Evolutionary conservation across 2,797 vertebrate species (phyloP).

Genomic region (Pogonophryne albipinna): DNA sequence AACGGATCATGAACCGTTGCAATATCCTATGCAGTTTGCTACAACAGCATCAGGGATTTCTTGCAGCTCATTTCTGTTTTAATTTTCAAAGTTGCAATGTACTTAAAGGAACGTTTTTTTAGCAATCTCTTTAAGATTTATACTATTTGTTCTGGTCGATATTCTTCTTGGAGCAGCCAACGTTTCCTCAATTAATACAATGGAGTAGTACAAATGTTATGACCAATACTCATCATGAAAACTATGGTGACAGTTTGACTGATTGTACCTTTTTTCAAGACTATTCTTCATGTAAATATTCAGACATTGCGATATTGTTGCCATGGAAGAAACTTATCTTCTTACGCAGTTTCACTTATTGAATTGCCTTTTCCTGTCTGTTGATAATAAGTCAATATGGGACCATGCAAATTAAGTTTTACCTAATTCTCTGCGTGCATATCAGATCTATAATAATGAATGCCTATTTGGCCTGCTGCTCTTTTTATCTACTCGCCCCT

Average conservation of each 20-base stretch:
- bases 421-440: constrained; percentile 12
- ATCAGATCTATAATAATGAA: background rate
- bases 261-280: background rate
- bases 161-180: background rate
- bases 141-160: background rate
- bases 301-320: background rate
- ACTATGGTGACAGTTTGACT: background rate
- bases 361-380: background rate
- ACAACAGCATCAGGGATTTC: background rate
- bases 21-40: too few species aligned
- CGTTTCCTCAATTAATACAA: background rate
- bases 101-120: too few species aligned
- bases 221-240: background rate
- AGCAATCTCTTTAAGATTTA: background rate
- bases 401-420: background rate
- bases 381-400: background rate
- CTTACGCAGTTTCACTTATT: background rate
- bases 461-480: background rate
- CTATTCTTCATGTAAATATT: constrained; percentile 6
- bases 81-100: too few species aligned
- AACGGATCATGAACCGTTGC: too few species aligned
- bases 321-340: too few species aligned
- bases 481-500: background rate
- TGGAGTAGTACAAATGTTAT: background rate
- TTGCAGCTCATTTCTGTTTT: background rate